Evolutionary conservation across 2,113 vertebrate genomes (phyloP).

Genomic region (Saguinus midas): DNA sequence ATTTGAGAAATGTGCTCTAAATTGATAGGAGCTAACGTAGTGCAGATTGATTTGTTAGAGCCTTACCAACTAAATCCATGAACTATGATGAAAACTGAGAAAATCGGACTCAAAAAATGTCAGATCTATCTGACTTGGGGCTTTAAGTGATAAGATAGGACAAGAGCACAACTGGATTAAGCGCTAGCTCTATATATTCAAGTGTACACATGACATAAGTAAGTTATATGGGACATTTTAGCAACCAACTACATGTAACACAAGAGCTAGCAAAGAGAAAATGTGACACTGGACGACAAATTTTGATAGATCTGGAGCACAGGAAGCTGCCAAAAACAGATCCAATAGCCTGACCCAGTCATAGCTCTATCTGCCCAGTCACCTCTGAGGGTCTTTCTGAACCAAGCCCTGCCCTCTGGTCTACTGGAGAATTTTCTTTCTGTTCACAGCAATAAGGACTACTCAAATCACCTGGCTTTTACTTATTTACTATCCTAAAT

Average conservation of each 20-base stretch:
- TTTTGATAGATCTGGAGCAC: slow-evolving; percentile 9
- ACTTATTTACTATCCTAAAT: neutral
- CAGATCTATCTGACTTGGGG: neutral
- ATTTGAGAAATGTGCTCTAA: slow-evolving; percentile 36
- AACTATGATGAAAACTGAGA: slow-evolving; percentile 5
- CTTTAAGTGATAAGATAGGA: neutral
- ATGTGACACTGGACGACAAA: neutral
- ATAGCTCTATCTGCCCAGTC: neutral
- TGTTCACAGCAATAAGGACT: neutral
- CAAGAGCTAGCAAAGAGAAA: neutral
- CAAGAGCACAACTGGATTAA: neutral
- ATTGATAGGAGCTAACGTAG: neutral
- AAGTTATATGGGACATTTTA: slow-evolving; percentile 25
- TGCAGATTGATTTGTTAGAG: neutral
- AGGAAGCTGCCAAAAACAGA: neutral
- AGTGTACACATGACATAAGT: neutral
- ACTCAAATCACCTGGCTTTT: neutral
- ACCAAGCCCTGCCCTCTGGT: neutral
- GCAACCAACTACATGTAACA: neutral
- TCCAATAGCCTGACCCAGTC: neutral
- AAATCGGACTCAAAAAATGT: neutral
- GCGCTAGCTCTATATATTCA: slow-evolving; percentile 7
- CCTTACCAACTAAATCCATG: neutral
- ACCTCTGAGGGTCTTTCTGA: neutral
- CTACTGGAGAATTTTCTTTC: neutral